Conservation (phyloP, 2,113 vertebrate genomes). For the Nematolebias whitei region DNA sequence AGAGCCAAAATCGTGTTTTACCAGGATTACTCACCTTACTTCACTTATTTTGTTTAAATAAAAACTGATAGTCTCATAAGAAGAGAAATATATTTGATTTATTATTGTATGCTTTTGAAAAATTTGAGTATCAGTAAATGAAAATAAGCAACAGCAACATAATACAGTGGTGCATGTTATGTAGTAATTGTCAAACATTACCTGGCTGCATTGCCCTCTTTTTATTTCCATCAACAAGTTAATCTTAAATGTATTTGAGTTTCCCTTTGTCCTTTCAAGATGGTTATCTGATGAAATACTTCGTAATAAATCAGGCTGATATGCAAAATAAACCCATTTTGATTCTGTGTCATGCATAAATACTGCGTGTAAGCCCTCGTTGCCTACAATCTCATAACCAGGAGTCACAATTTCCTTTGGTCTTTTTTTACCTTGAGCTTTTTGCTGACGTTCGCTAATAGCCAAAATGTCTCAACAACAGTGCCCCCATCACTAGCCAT, state of each 20-base stretch:
- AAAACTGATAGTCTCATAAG: too few relatives aligned
- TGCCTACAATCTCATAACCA: constrained; percentile 3
- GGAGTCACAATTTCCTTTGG: not conserved
- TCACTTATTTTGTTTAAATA: not conserved
- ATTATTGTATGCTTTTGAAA: too few relatives aligned
- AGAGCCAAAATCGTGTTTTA: constrained; percentile 28
- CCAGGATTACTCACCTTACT: not conserved
- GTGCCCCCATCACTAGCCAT: constrained; percentile 31
- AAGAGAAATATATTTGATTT: too few relatives aligned
- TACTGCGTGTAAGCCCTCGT: constrained; percentile 1
- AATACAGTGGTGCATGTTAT: not conserved
- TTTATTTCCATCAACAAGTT: not conserved
- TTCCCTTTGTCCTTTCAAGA: not conserved
- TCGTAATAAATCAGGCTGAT: not conserved
- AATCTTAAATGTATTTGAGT: not conserved
- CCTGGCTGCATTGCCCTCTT: not conserved
- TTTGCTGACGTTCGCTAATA: constrained; percentile 71
- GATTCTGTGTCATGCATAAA: not conserved
- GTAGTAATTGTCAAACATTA: not conserved
- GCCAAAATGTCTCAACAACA: constrained; percentile 63
- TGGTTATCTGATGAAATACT: not conserved
- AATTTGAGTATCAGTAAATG: too few relatives aligned
- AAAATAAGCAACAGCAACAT: not conserved
- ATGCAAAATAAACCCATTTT: not conserved
- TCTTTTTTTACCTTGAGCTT: constrained; percentile 42